Conservation (phyloP, 2,888 invertebrate species). For the Tetranychus piercei region DNA sequence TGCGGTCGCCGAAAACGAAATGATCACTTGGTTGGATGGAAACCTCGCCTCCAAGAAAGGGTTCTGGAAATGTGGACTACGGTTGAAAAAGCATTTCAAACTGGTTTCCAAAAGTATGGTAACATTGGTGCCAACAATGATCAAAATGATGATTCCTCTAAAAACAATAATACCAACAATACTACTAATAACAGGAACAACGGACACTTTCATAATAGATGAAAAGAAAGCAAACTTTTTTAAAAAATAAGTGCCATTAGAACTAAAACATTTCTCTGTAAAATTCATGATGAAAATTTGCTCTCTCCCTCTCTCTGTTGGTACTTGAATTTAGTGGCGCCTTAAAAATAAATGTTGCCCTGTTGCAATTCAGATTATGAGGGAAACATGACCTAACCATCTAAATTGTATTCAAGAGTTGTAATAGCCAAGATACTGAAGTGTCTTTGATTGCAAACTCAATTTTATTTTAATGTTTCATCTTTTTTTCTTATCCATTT, state of each 20-base stretch:
- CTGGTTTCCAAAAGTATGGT: not conserved
- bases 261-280: not conserved
- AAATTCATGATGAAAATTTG: not conserved
- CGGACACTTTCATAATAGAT: not conserved
- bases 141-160: not conserved
- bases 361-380: no score
- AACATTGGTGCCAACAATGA: not conserved
- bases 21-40: not conserved
- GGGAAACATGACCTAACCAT: no score
- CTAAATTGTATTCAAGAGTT: no score
- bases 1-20: constrained; percentile 13
- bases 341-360: no score
- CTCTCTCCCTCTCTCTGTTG: not conserved
- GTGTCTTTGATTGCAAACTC: no score
- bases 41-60: not conserved
- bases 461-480: no score
- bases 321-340: not conserved
- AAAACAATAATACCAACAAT: not conserved
- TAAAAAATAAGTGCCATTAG: not conserved
- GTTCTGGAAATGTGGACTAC: constrained; percentile 6
- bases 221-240: not conserved
- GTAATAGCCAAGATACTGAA: no score
- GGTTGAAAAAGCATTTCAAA: constrained; percentile 7
- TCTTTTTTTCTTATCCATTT: no score
- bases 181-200: not conserved